phyloP scores from a whole-genome alignment of 2,888 invertebrate species.

The Ametastegia equiseti region DNA sequence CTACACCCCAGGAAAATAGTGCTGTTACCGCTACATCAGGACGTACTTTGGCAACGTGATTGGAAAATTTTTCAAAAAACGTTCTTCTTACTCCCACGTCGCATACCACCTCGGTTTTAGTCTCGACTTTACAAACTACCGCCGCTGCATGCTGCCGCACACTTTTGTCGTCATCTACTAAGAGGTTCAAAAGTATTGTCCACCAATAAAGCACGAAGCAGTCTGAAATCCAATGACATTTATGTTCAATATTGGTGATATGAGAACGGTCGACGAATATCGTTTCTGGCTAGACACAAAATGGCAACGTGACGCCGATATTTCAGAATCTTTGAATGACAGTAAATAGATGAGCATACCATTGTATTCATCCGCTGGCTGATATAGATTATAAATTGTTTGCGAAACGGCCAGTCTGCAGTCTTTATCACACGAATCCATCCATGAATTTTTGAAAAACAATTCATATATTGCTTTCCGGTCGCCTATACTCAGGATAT shows the following conservation, averaged over 20 bases:
- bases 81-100: constrained; percentile 53
- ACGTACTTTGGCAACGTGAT: constrained; percentile 47
- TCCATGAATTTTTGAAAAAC: constrained; percentile 65
- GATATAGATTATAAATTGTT: constrained; percentile 61
- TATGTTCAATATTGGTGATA: neutral
- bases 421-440: constrained; percentile 61
- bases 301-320: neutral
- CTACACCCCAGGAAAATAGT: constrained; percentile 69
- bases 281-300: neutral
- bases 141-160: constrained; percentile 62
- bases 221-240: constrained; percentile 43
- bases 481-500: constrained; percentile 46
- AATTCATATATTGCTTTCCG: constrained; percentile 59
- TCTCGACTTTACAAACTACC: constrained; percentile 58
- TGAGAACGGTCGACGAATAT: neutral
- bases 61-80: constrained; percentile 65
- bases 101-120: constrained; percentile 56
- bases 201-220: constrained; percentile 67
- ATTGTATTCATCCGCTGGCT: constrained; percentile 17
- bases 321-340: neutral
- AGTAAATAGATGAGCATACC: neutral
- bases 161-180: constrained; percentile 67
- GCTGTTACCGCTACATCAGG: constrained; percentile 60
- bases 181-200: constrained; percentile 68
- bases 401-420: constrained; percentile 66